These are phyloP conservation scores for Leptopilina drosophilae DNA, from an alignment of 2,888 invertebrate species.

Conservation along the genomic window DNA sequence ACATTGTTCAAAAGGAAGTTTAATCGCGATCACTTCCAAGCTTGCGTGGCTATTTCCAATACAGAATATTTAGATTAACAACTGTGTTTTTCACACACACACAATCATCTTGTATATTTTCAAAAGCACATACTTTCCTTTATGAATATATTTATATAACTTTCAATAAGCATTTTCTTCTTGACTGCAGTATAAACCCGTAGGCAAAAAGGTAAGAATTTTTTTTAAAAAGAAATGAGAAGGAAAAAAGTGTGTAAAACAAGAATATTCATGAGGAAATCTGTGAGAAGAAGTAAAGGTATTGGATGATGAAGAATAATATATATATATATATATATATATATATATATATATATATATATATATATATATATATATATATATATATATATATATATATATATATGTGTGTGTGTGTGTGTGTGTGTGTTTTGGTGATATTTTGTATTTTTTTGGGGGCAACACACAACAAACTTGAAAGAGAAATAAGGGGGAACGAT, in stretches of 20 bases:
- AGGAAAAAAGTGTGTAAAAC: background rate
- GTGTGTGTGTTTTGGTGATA: background rate
- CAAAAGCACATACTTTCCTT: background rate
- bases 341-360: background rate
- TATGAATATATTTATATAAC: background rate
- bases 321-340: background rate
- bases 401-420: too few species aligned
- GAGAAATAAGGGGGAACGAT: slow-evolving; percentile 19
- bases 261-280: slow-evolving; percentile 7
- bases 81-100: background rate
- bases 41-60: too few species aligned
- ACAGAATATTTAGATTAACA: background rate
- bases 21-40: too few species aligned
- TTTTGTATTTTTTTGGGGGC: slow-evolving; percentile 6
- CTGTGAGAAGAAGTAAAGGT: slow-evolving; percentile 16
- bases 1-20: too few species aligned
- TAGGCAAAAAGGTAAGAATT: background rate
- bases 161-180: background rate
- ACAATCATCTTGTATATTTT: background rate
- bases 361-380: background rate
- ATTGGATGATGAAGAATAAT: background rate
- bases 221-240: background rate
- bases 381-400: background rate
- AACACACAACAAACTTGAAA: background rate
- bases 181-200: background rate